These are phyloP conservation scores for Lichenostomus cassidix DNA, from an alignment of 2,113 vertebrate species.

Conservation along the genomic window DNA sequence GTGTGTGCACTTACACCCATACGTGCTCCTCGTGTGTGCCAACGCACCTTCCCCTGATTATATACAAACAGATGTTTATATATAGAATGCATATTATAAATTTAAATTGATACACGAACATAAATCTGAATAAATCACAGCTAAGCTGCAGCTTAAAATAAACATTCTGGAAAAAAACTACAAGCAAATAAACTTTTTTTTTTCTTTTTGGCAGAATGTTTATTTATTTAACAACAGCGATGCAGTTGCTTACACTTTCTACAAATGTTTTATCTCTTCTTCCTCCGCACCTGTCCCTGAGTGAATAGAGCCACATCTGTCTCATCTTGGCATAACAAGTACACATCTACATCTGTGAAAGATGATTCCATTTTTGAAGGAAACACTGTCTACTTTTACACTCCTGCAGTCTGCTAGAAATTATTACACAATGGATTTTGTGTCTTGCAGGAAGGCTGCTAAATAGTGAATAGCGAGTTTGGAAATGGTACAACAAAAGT, in stretches of 20 bases:
- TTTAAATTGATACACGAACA: slow-evolving; percentile 44
- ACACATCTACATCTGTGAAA: slow-evolving; percentile 83
- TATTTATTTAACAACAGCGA: slow-evolving; percentile 84
- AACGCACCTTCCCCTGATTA: background rate
- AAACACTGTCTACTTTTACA: slow-evolving; percentile 78
- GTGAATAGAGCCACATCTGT: slow-evolving; percentile 87
- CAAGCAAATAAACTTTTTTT: slow-evolving; percentile 67
- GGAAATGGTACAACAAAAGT: slow-evolving; percentile 64
- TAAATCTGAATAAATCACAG: slow-evolving; percentile 64
- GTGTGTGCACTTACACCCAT: background rate
- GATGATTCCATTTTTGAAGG: slow-evolving; percentile 82
- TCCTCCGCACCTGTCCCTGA: slow-evolving; percentile 85
- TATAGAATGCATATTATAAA: slow-evolving; percentile 26
- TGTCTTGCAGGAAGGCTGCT: slow-evolving; percentile 73
- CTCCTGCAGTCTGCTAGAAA: slow-evolving; percentile 71
- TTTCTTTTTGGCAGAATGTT: slow-evolving; percentile 71
- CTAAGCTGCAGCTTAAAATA: slow-evolving; percentile 74
- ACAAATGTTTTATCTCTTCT: slow-evolving; percentile 87
- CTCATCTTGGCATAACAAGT: slow-evolving; percentile 85
- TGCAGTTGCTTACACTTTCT: slow-evolving; percentile 82
- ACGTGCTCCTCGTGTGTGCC: background rate
- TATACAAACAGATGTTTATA: slow-evolving; percentile 29
- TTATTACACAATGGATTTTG: slow-evolving; percentile 77
- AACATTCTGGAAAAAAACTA: slow-evolving; percentile 65
- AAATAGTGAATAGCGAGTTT: slow-evolving; percentile 68